Base-by-base conservation (phyloP, 2,797 vertebrate species). In the Sylvilagus floridanus region DNA sequence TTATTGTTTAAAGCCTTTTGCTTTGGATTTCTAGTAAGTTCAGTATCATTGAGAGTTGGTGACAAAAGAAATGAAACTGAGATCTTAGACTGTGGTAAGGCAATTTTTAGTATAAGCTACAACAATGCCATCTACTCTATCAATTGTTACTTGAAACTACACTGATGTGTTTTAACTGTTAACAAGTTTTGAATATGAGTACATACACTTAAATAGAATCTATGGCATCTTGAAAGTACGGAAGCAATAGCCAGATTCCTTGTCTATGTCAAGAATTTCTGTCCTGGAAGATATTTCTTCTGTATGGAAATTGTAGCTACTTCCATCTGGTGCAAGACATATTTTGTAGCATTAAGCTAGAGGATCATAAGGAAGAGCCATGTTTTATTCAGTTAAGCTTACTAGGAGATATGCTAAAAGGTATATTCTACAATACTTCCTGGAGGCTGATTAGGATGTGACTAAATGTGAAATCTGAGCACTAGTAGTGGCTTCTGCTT, bases 261-360 rank as follows among this genome's bases (percentile, higher is more conserved):
- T 37, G 7, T 92, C 76, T 90, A 24, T 85, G 42, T 82, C 65
- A 90, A 63, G 73, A 94, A 81, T 96, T 86, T 79, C 65, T 85
- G 10, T 82, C 79, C 82, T 79, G 35, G 72, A 92, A 57, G 57
- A 83, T 26, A 72, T 26, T 75, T 92, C 60, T 85, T 88, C 10
- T 90, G 21, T 68, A 63, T 13, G 76, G 75, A 47, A 85, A 22
- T 91, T 75, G 4, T 5, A 90, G 66, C 93, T 92, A 54, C 81
- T 95, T 95, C 90, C 76, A 93, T 82, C 71, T 94, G 88, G 35
- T 69, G 28, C 42, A 42, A 89, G 82, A 63, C 65, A 54, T 85
- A 62, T 77, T 96, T 88, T 84, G 69, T 93, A 84, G 68, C 81
- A 83, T 76, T 93, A 72, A 93, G 81, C 35, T 78, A 68, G 16